Evolutionary conservation across 2,888 invertebrate genomes (phyloP).

Genomic region (Melanostoma mellinum): DNA sequence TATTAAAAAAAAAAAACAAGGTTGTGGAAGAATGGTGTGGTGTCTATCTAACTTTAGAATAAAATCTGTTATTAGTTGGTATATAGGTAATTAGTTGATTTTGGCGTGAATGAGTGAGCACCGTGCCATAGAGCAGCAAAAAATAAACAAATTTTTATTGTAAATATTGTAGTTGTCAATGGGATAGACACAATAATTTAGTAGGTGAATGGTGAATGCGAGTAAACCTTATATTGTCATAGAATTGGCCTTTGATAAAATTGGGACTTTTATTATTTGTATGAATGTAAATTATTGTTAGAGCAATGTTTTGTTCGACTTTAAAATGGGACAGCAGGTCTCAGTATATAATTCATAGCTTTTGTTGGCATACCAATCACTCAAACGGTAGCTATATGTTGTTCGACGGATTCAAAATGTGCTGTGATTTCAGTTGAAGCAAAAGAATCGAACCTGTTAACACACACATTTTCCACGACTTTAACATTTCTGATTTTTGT

Average conservation of each 20-base stretch:
- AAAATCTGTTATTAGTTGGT: slow-evolving; percentile 24
- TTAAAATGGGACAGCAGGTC: not conserved
- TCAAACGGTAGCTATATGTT: too few relatives aligned
- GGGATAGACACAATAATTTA: slow-evolving; percentile 19
- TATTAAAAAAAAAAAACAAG: not conserved
- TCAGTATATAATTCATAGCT: too few relatives aligned
- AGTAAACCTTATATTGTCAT: slow-evolving; percentile 3
- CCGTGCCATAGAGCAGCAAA: slow-evolving; percentile 40
- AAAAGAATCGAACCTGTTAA: too few relatives aligned
- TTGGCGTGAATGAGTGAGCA: slow-evolving; percentile 38
- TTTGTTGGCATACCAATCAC: too few relatives aligned
- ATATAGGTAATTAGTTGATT: slow-evolving; percentile 34
- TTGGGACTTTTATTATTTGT: too few relatives aligned
- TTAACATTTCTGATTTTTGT: too few relatives aligned
- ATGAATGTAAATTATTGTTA: not conserved
- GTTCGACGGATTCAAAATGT: too few relatives aligned
- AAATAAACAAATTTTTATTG: slow-evolving; percentile 16
- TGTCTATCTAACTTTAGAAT: not conserved
- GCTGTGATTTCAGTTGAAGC: too few relatives aligned
- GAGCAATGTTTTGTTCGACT: not conserved
- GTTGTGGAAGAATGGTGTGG: slow-evolving; percentile 11
- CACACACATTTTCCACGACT: too few relatives aligned
- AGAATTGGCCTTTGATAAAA: too few relatives aligned
- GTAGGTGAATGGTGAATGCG: slow-evolving; percentile 11
- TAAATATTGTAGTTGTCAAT: slow-evolving; percentile 10